Conservation (phyloP, 2,888 invertebrate genomes). For the Bellardia pandia region DNA sequence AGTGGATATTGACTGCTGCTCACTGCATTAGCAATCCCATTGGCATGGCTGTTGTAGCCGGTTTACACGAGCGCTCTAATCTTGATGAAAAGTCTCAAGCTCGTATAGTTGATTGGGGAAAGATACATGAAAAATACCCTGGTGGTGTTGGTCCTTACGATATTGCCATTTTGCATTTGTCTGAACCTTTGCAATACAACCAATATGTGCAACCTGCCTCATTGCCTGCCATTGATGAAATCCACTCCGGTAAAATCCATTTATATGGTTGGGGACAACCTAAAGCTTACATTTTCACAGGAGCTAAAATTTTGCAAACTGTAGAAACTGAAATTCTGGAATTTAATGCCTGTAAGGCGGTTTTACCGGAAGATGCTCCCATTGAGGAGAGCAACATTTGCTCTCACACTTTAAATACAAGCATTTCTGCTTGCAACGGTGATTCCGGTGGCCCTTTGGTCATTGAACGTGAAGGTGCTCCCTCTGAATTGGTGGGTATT, state of each 20-base stretch:
- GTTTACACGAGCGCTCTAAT: conserved; percentile 81
- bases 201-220: conserved; percentile 80
- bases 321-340: conserved; percentile 79
- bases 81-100: conserved; percentile 77
- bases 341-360: conserved; percentile 75
- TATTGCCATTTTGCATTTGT: conserved; percentile 85
- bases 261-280: conserved; percentile 85
- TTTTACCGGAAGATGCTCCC: conserved; percentile 66
- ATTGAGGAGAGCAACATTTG: conserved; percentile 83
- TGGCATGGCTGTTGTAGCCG: conserved; percentile 82
- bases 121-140: conserved; percentile 79
- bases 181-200: conserved; percentile 78
- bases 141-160: conserved; percentile 85
- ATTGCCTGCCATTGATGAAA: conserved; percentile 79
- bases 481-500: conserved; percentile 83
- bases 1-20: conserved; percentile 83
- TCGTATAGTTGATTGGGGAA: conserved; percentile 78
- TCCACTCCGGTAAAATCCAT: conserved; percentile 79
- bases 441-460: conserved; percentile 83
- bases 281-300: conserved; percentile 74
- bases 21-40: conserved; percentile 79
- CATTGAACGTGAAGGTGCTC: conserved; percentile 72
- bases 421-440: conserved; percentile 84
- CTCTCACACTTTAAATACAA: conserved; percentile 83
- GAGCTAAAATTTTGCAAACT: conserved; percentile 79